Evolutionary conservation across 1,140 invertebrate species (phyloP).

Genomic region (Berghia stephanieae): DNA sequence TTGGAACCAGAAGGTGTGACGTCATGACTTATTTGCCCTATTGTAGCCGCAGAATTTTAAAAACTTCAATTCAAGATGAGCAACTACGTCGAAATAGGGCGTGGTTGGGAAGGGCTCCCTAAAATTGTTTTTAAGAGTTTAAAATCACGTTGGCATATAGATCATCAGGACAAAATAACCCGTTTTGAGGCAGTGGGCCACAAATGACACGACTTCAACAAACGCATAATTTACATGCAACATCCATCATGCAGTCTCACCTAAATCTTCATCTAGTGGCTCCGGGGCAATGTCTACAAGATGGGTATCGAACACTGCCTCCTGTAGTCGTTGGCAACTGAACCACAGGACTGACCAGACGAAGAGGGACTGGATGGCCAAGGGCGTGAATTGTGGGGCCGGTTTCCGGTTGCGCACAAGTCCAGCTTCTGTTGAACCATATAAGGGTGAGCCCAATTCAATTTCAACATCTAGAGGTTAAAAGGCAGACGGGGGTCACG

Average conservation of each 20-base stretch:
- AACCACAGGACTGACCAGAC: constrained; percentile 47
- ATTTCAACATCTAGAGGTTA: neutral
- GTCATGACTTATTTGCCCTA: too few species aligned
- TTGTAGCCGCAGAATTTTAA: too few species aligned
- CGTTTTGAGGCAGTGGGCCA: neutral
- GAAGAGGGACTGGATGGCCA: constrained; percentile 36
- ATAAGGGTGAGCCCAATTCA: constrained; percentile 8
- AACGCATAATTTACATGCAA: neutral
- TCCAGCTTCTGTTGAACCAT: constrained; percentile 35
- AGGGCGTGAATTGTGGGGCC: constrained; percentile 32
- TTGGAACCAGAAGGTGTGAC: too few species aligned
- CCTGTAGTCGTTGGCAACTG: constrained; percentile 41
- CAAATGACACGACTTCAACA: neutral
- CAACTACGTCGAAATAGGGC: too few species aligned
- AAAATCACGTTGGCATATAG: neutral
- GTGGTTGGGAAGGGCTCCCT: too few species aligned
- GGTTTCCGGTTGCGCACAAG: constrained; percentile 22
- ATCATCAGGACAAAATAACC: neutral
- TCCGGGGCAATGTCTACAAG: constrained; percentile 34
- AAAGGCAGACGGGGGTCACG: neutral
- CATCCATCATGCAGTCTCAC: neutral
- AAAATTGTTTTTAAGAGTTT: too few species aligned
- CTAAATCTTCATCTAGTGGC: neutral
- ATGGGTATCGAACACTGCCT: constrained; percentile 39
- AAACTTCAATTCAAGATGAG: too few species aligned